Evolutionary conservation across 2,113 vertebrate species (phyloP).

Genomic region (Petrocephalus microphthalmus): DNA sequence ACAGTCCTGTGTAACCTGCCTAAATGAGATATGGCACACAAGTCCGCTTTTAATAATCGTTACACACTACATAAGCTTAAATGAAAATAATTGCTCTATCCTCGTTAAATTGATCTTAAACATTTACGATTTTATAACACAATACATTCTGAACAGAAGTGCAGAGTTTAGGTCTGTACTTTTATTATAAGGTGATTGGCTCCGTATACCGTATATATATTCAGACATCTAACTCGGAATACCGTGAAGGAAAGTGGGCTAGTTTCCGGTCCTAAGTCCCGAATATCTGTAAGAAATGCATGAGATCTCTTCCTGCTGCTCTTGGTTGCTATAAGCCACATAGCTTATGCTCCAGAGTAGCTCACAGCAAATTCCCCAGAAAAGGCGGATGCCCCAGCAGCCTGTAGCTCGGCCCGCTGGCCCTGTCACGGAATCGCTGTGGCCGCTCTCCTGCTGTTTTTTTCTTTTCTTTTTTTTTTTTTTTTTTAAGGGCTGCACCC

Average conservation of each 20-base stretch:
- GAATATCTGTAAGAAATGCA: neutral
- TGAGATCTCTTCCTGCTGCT: neutral
- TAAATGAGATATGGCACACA: neutral
- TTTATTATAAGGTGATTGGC: no score
- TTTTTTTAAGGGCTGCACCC: neutral
- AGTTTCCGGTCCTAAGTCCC: no score
- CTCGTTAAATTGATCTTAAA: no score
- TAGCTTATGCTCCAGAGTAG: neutral
- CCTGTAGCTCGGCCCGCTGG: neutral
- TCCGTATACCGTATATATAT: no score
- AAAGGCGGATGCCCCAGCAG: neutral
- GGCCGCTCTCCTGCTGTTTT: neutral
- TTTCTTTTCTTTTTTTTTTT: neutral
- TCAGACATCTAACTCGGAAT: no score
- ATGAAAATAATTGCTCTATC: no score
- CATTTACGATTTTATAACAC: no score
- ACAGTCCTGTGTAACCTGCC: neutral
- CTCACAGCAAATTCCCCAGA: neutral
- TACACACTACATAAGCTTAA: neutral
- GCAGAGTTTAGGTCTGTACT: no score
- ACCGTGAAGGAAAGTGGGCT: no score
- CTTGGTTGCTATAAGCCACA: neutral
- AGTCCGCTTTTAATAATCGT: neutral
- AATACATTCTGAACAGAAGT: no score
- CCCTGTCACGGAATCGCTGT: neutral